Evolutionary conservation across 2,888 invertebrate species (phyloP).

Genomic region (Macrophya annulata): DNA sequence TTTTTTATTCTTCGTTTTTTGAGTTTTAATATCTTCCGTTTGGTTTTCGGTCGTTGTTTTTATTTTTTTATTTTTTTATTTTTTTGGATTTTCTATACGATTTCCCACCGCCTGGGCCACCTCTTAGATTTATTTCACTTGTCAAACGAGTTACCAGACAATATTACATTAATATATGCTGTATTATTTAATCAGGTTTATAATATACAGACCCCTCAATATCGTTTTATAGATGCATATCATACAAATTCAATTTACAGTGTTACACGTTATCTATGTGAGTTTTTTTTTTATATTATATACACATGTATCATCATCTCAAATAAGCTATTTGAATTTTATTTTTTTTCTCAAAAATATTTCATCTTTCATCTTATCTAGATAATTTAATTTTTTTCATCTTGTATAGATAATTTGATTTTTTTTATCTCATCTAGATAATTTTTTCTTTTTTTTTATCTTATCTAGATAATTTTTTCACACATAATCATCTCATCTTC

Average conservation of each 20-base stretch:
- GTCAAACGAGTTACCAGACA: slow-evolving; percentile 12
- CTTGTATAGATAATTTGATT: background rate
- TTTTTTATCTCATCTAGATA: background rate
- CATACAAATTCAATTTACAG: background rate
- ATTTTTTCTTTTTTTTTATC: background rate
- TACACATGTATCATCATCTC: background rate
- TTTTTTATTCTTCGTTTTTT: background rate
- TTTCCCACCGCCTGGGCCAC: slow-evolving; percentile 23
- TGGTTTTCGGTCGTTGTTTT: background rate
- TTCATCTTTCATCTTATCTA: background rate
- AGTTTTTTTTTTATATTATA: background rate
- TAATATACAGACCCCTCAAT: background rate
- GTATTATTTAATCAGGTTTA: background rate
- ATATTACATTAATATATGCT: background rate
- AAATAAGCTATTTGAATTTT: background rate
- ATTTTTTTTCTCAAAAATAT: background rate
- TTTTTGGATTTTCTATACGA: background rate
- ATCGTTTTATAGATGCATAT: background rate
- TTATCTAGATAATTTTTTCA: slow-evolving; percentile 2
- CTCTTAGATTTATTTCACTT: background rate
- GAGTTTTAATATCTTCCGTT: too few species aligned
- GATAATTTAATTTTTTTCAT: background rate
- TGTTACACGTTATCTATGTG: background rate
- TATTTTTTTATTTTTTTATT: background rate
- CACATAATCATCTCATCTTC: background rate